These are phyloP conservation scores for Rhabdomys pumilio DNA, from an alignment of 2,797 vertebrate genomes.

Conservation along the genomic window DNA sequence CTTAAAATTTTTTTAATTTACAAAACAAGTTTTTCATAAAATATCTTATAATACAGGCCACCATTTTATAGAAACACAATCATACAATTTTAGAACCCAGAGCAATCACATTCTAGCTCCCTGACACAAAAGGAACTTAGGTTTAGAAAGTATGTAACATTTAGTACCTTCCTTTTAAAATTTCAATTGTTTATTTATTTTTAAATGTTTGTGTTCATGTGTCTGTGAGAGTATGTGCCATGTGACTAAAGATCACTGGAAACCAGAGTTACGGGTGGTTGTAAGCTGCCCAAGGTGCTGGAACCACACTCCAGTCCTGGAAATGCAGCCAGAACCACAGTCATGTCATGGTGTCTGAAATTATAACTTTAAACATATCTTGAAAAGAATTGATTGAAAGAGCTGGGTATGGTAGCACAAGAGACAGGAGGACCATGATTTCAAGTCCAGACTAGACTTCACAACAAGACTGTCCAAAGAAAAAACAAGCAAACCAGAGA, in stretches of 20 bases:
- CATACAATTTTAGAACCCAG: background rate
- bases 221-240: background rate
- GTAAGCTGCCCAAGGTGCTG: background rate
- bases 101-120: background rate
- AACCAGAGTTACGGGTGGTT: background rate
- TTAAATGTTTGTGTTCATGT: background rate
- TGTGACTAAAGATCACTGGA: background rate
- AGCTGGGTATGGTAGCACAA: background rate
- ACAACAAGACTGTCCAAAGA: background rate
- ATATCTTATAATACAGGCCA: background rate
- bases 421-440: background rate
- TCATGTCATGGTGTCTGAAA: background rate
- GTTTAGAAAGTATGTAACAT: background rate
- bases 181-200: background rate
- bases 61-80: background rate
- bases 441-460: background rate
- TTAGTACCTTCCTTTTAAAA: background rate
- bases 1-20: background rate
- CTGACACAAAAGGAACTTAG: background rate
- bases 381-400: conserved; percentile 31
- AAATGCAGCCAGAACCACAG: background rate
- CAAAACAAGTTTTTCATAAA: background rate
- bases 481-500: background rate
- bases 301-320: background rate
- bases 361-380: background rate